A percentile compares a stretch with the other conserved stretches of the same genome.
These are phyloP conservation scores for Pristionchus mayeri DNA, from an alignment of 2,888 invertebrate species.

Conservation along the genomic window DNA sequence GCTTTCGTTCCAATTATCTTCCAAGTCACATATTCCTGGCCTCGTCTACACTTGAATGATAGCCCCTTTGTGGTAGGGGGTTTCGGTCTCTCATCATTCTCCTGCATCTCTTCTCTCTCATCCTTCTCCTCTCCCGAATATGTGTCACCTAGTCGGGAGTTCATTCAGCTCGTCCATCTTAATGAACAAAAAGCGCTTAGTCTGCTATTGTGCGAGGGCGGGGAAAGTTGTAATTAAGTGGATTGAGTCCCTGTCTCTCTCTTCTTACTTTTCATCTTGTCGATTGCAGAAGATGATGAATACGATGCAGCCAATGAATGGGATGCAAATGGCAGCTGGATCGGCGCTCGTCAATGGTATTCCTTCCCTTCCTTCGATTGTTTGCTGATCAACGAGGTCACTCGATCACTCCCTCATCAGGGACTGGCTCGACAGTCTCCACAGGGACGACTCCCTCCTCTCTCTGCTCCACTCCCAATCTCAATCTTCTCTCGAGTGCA, in stretches of 20 bases:
- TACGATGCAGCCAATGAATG: slow-evolving; percentile 28
- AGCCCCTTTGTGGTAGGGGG: neutral
- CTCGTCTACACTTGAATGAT: slow-evolving; percentile 22
- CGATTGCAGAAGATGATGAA: slow-evolving; percentile 33
- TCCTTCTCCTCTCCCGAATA: neutral
- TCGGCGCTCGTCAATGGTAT: slow-evolving; percentile 26
- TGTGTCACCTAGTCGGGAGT: slow-evolving; percentile 6
- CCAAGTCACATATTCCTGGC: slow-evolving; percentile 38
- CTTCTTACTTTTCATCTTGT: neutral
- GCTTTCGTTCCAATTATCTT: slow-evolving; percentile 43
- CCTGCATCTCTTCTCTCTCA: neutral
- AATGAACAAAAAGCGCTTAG: neutral
- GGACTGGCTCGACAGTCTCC: neutral
- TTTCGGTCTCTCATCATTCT: neutral
- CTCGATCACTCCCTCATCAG: too few relatives aligned
- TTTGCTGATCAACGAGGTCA: neutral
- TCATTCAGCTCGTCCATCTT: slow-evolving; percentile 30
- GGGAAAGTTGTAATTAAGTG: neutral
- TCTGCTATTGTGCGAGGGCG: slow-evolving; percentile 18
- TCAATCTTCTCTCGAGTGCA: neutral
- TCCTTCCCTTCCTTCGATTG: neutral
- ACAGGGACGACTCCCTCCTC: slow-evolving; percentile 26
- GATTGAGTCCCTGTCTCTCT: neutral
- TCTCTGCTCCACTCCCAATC: slow-evolving; percentile 40
- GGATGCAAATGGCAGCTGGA: slow-evolving; percentile 41